These are phyloP conservation scores for Eretmodus cyanostictus DNA, from an alignment of 2,113 vertebrate species.

Conservation along the genomic window DNA sequence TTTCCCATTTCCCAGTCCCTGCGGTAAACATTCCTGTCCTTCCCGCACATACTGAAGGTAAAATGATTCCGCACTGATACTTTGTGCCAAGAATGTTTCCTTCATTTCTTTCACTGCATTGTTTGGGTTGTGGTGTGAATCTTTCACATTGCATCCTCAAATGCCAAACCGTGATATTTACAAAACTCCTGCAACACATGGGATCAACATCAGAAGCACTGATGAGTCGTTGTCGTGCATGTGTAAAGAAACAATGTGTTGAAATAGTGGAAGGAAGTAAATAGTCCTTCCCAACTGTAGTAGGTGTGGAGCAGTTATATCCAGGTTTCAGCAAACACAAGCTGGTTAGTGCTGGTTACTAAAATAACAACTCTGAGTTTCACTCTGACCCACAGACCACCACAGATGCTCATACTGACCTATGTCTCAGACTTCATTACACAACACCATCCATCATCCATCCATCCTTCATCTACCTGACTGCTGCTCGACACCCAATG, in stretches of 20 bases:
- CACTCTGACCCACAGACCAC: neutral
- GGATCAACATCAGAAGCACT: neutral
- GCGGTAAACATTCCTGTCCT: neutral
- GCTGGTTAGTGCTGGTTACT: neutral
- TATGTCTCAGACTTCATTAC: neutral
- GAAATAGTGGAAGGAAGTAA: neutral
- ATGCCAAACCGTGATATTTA: neutral
- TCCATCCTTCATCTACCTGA: neutral
- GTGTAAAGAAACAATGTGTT: neutral
- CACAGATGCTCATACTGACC: neutral
- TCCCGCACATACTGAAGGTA: neutral
- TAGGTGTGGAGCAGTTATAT: neutral
- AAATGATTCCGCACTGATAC: neutral
- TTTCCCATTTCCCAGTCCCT: neutral
- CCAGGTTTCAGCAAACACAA: neutral
- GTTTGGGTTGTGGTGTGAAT: neutral
- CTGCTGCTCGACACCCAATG: neutral
- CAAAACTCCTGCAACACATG: neutral
- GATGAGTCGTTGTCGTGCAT: neutral
- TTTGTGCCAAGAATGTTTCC: neutral
- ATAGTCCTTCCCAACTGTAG: neutral
- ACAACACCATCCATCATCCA: neutral
- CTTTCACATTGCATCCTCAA: neutral
- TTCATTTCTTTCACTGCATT: neutral
- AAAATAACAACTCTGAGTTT: neutral